phyloP scores from a whole-genome alignment of 1,140 invertebrate species.

The Calosoma granatense region DNA sequence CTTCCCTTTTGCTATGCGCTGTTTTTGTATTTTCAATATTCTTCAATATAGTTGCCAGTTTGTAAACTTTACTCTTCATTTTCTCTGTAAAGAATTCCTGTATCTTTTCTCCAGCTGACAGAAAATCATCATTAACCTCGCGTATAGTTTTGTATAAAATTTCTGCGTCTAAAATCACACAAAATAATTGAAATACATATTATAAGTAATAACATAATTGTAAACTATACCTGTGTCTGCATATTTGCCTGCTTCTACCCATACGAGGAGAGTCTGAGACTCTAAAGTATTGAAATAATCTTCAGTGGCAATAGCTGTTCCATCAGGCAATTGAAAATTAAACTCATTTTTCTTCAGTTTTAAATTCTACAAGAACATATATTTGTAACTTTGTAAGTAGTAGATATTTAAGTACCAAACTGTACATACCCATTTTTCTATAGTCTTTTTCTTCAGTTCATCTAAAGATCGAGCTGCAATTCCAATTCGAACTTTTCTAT shows the following conservation, averaged over 20 bases:
- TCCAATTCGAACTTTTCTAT: conserved; percentile 31
- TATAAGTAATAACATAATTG: conserved; percentile 6
- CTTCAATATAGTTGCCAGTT: conserved; percentile 42
- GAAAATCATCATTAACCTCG: conserved; percentile 51
- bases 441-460: conserved; percentile 31
- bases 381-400: not conserved
- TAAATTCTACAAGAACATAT: conserved; percentile 17
- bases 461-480: conserved; percentile 31
- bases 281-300: conserved; percentile 62
- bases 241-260: conserved; percentile 48
- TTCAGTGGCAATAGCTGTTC: conserved; percentile 60
- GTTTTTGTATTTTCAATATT: conserved; percentile 40
- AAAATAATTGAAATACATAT: conserved; percentile 1
- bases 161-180: conserved; percentile 25
- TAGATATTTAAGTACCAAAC: not conserved
- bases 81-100: conserved; percentile 54
- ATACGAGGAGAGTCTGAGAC: conserved; percentile 59
- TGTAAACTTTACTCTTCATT: conserved; percentile 50
- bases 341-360: conserved; percentile 26
- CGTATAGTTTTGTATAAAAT: conserved; percentile 36
- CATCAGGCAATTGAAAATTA: conserved; percentile 43
- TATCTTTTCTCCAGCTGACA: conserved; percentile 46
- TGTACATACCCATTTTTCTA: conserved; percentile 21
- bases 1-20: conserved; percentile 42
- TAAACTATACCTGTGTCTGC: conserved; percentile 50